These are phyloP conservation scores for Nestor notabilis DNA, from an alignment of 2,113 vertebrate genomes.

Conservation along the genomic window DNA sequence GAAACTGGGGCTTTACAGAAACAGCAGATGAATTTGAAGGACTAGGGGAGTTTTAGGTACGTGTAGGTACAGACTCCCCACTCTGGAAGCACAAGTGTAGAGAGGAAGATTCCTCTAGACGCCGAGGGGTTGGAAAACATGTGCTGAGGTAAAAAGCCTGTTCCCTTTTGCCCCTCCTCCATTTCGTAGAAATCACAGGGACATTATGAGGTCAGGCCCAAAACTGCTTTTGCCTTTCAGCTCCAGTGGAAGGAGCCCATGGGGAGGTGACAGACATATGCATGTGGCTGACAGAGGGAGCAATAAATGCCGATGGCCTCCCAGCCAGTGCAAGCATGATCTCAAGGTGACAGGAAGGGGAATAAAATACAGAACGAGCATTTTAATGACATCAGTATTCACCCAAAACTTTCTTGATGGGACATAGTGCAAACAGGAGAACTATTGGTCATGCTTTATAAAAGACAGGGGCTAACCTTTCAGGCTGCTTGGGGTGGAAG, in stretches of 20 bases:
- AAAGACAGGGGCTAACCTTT: not conserved
- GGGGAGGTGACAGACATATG: not conserved
- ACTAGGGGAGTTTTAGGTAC: not conserved
- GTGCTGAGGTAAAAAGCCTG: not conserved
- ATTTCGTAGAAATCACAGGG: not conserved
- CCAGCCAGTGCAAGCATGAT: not conserved
- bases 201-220: not conserved
- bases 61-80: rapidly evolving
- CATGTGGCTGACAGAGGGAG: not conserved
- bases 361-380: not conserved
- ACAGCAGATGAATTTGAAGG: not conserved
- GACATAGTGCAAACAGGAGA: slow-evolving; percentile 41
- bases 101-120: not conserved
- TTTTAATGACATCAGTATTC: not conserved
- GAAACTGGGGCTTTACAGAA: not conserved
- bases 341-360: not conserved
- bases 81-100: not conserved
- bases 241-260: not conserved
- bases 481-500: not conserved
- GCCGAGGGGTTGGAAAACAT: rapidly evolving
- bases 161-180: not conserved
- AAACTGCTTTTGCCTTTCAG: not conserved
- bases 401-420: not conserved
- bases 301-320: not conserved
- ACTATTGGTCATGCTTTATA: slow-evolving; percentile 22